phyloP scores from a whole-genome alignment of 2,888 invertebrate species.

The Brenthis ino region DNA sequence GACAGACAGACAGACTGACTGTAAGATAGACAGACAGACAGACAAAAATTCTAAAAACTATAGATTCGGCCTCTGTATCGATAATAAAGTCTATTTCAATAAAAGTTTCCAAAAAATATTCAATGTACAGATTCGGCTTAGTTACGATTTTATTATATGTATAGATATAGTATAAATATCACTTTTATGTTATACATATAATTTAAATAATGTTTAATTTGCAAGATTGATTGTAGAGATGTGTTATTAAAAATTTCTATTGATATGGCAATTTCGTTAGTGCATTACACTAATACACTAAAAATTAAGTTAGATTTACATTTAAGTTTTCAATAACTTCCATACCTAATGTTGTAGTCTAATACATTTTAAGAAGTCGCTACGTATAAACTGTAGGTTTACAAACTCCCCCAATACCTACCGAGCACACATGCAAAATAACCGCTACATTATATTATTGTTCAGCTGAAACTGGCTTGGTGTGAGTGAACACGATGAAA shows the following conservation, averaged over 20 bases:
- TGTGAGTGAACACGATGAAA: slow-evolving; percentile 83
- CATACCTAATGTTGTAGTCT: neutral
- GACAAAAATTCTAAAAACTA: too few relatives aligned
- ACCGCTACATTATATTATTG: slow-evolving; percentile 60
- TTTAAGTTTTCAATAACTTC: slow-evolving; percentile 1
- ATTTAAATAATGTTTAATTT: neutral
- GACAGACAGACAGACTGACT: too few relatives aligned
- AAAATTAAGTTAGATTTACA: too few relatives aligned
- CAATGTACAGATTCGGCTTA: too few relatives aligned
- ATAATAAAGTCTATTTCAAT: too few relatives aligned
- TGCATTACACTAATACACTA: too few relatives aligned
- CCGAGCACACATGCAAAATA: slow-evolving; percentile 62
- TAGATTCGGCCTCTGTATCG: too few relatives aligned
- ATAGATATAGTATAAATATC: neutral
- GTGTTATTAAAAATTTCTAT: too few relatives aligned
- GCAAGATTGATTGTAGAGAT: neutral
- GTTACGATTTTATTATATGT: too few relatives aligned
- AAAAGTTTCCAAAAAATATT: too few relatives aligned
- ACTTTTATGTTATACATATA: neutral
- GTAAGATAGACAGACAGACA: too few relatives aligned
- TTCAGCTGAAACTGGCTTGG: slow-evolving; percentile 66
- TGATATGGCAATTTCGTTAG: too few relatives aligned
- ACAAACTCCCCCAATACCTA: slow-evolving; percentile 57
- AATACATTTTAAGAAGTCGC: slow-evolving; percentile 63
- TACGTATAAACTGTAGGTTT: slow-evolving; percentile 46